Evolutionary conservation across 2,888 invertebrate species (phyloP).

Genomic region (Rhogogaster chlorosoma): DNA sequence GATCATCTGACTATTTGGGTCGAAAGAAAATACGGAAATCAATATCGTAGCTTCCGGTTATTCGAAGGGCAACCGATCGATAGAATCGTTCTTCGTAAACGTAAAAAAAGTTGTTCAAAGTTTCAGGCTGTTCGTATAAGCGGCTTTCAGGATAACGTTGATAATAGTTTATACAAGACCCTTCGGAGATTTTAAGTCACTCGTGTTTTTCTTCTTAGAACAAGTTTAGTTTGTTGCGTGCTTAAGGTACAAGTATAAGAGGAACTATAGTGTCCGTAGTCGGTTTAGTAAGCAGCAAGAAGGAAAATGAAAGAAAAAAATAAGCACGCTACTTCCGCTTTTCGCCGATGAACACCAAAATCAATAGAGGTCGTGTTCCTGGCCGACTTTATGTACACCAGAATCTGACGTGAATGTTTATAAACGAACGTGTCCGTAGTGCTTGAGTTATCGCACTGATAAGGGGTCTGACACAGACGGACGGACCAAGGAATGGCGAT

Average conservation of each 20-base stretch:
- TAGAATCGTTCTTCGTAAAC: background rate
- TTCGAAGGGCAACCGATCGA: background rate
- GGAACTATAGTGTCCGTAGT: background rate
- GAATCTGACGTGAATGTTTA: background rate
- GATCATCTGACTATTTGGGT: background rate
- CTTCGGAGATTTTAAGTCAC: background rate
- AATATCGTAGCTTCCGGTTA: background rate
- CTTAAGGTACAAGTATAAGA: background rate
- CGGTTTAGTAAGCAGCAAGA: background rate
- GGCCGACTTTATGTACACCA: background rate
- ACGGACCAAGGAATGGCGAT: background rate
- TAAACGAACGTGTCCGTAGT: background rate
- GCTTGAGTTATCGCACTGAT: background rate
- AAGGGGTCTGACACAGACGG: background rate
- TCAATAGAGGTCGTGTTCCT: background rate
- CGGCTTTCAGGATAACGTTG: background rate
- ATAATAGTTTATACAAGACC: constrained; percentile 2
- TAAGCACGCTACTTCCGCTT: background rate
- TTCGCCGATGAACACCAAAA: background rate
- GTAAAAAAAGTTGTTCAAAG: background rate
- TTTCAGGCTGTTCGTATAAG: background rate
- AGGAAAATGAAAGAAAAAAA: background rate
- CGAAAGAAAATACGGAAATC: background rate
- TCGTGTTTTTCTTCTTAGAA: background rate
- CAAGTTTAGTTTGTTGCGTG: background rate